These are phyloP conservation scores for Callosobruchus maculatus DNA, from an alignment of 2,888 invertebrate genomes.

Conservation along the genomic window DNA sequence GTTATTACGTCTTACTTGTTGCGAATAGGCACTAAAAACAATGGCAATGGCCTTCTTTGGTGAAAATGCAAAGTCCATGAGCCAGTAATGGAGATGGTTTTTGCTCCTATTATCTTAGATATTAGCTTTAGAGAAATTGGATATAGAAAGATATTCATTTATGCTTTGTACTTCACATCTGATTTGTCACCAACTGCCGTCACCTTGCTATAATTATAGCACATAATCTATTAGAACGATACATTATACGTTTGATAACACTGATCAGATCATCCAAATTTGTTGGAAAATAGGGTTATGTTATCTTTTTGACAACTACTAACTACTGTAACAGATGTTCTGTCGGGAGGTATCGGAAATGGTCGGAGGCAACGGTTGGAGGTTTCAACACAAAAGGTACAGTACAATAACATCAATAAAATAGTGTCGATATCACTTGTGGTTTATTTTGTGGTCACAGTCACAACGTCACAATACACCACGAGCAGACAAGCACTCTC, in stretches of 20 bases:
- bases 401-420: too few relatives aligned
- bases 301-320: neutral
- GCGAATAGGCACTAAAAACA: neutral
- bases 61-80: neutral
- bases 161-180: neutral
- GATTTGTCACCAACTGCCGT: neutral
- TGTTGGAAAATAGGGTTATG: neutral
- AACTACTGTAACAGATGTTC: too few relatives aligned
- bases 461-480: too few relatives aligned
- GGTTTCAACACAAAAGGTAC: too few relatives aligned
- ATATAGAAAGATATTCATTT: neutral
- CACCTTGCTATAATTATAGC: neutral
- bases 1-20: neutral
- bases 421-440: too few relatives aligned
- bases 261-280: neutral
- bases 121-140: neutral
- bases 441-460: too few relatives aligned
- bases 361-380: too few relatives aligned
- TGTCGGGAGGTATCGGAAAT: too few relatives aligned
- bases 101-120: neutral
- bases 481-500: too few relatives aligned
- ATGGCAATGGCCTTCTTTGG: neutral
- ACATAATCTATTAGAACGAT: neutral
- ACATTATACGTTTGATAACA: neutral
- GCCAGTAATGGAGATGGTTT: neutral